Base-by-base conservation (phyloP, 2,888 invertebrate species). In the Graphium colonna region DNA sequence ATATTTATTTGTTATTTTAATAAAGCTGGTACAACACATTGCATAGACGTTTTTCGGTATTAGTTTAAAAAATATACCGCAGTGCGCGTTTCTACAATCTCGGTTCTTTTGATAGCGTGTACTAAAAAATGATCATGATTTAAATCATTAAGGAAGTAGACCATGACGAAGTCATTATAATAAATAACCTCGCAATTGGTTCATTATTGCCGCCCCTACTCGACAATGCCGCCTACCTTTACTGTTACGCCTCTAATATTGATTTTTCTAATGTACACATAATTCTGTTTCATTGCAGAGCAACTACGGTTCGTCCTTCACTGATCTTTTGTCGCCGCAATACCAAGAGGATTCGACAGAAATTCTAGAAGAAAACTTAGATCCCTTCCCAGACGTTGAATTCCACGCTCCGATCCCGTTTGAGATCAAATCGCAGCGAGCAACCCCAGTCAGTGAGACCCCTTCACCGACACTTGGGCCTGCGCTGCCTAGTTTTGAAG, bases 401-500 rank as follows among this genome's bases (percentile, higher is more conserved):
- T 90, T 90, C 68, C 87, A 88, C 72, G 86, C 87, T 47, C 89
- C 87, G 13, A 62, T 84, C 49, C 82, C 78, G 36, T 80, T 77
- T 50, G 89, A 88, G 74, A 61, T 80, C 33, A 89, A 89, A 66
- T 80, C 83, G 41, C 86, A 85, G 43, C 76, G 86, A 12, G 68
- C 77, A 16, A 86, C 86, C 39, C 84, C 88, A 44, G 72, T 85
- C 56, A 89, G 89, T 64, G 87, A 82, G 62, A 78, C 86, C 36
- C 79, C 84, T 36, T 89, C 89, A 53, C 88, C 86, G 12, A 86
- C 75, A 10, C 77, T 79, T 15, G 91, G 92, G 64, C 92, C 93
- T 42, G 92, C 94, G 43, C 82, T 96, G 70, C 96, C 96, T 60
- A 96, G 96, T 85, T 96, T 96, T 87, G 95, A 96, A 89, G 96